These are phyloP conservation scores for Hyperoplus lanceolatus DNA, from an alignment of 2,797 vertebrate species.

Conservation along the genomic window DNA sequence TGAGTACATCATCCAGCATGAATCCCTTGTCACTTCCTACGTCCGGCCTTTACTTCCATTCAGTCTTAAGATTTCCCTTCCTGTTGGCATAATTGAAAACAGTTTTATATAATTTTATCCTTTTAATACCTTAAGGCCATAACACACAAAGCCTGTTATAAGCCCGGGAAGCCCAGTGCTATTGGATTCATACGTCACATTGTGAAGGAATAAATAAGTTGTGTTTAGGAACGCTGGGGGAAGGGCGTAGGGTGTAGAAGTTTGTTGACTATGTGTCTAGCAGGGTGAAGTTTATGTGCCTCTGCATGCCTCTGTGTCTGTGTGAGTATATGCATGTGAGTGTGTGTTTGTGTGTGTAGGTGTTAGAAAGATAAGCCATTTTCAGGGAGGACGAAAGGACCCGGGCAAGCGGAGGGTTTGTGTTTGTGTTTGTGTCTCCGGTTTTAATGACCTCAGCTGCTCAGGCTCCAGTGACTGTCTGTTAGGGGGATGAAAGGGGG, in stretches of 20 bases:
- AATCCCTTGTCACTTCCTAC: neutral
- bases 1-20: neutral
- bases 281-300: constrained; percentile 29
- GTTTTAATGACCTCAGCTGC: constrained; percentile 73
- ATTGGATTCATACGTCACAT: constrained; percentile 11
- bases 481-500: neutral
- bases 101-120: neutral
- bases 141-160: constrained; percentile 10
- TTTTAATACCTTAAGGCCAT: neutral
- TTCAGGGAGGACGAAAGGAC: constrained; percentile 30
- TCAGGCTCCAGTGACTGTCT: constrained; percentile 40
- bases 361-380: constrained; percentile 61
- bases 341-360: constrained; percentile 51
- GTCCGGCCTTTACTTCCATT: neutral
- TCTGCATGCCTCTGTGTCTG: constrained; percentile 12
- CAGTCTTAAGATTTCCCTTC: neutral
- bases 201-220: constrained; percentile 49
- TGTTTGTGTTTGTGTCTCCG: constrained; percentile 71
- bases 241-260: neutral
- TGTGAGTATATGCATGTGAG: neutral
- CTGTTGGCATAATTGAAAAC: neutral
- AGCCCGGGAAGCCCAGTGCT: neutral
- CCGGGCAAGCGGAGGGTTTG: constrained; percentile 46
- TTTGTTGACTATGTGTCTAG: constrained; percentile 37
- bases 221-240: constrained; percentile 17